Evolutionary conservation across 1,140 invertebrate genomes (phyloP).

Genomic region (Cardiocondyla obscurior): DNA sequence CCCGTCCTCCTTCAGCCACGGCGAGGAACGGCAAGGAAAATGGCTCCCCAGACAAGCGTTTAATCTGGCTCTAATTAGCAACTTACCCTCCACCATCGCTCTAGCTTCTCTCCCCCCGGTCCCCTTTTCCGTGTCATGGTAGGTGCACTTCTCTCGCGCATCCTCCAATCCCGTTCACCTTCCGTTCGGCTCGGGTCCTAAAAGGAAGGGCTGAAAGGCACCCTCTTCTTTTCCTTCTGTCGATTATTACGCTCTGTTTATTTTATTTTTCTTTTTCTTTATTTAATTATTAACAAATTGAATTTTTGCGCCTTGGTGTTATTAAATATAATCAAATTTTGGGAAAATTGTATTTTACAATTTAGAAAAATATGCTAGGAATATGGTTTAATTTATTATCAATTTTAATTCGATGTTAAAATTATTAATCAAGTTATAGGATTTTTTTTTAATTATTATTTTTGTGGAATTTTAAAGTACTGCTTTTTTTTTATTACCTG

Average conservation of each 20-base stretch:
- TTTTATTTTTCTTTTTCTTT: background rate
- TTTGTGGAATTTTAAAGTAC: background rate
- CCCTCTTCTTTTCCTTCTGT: background rate
- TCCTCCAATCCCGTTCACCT: conserved; percentile 41
- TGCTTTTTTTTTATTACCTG: background rate
- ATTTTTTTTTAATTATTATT: background rate
- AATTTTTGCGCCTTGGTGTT: background rate
- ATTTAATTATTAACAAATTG: background rate
- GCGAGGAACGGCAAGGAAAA: conserved; percentile 78
- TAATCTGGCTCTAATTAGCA: conserved; percentile 84
- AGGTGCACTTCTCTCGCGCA: conserved; percentile 51
- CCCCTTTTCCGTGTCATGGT: background rate
- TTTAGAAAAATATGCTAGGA: background rate
- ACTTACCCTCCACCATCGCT: conserved; percentile 78
- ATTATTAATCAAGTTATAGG: background rate
- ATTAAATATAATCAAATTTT: conserved; percentile 14
- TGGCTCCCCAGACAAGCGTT: conserved; percentile 83
- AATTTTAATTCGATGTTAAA: no score
- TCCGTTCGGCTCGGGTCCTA: background rate
- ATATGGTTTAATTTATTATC: no score
- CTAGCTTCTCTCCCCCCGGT: conserved; percentile 56
- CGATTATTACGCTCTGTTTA: no score
- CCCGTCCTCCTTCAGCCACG: conserved; percentile 63
- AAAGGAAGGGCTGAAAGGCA: background rate
- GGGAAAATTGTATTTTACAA: background rate